Base-by-base conservation (phyloP, 2,113 vertebrate species). In the Zapus hudsonius region DNA sequence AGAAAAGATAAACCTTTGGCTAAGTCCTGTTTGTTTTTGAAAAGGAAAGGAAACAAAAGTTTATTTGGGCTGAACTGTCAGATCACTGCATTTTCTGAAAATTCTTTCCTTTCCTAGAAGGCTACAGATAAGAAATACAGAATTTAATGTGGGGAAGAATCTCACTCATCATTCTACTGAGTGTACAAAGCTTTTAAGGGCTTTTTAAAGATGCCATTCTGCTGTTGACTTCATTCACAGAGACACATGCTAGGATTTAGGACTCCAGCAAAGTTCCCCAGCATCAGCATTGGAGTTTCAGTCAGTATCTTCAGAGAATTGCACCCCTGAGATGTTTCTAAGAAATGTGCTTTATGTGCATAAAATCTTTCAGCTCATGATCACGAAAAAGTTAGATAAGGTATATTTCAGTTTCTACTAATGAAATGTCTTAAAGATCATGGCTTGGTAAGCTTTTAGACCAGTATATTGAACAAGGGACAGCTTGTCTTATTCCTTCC, bases 1-100 rank as follows among this genome's bases (percentile, higher is more conserved):
- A 97, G 97, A 96, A 97, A 95, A 98, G 93, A 98, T 94, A 97
- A 98, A 96, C 78, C 88, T 94, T 89, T 85, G 87, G 59, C 94
- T 89, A 40, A 95, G 27, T 12, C 72, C 5, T 83, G 61, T 96
- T n/a, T 97, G 93, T 92, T 97, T 97, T 31, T 96, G 92, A 95
- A 96, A 87, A 97, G 29, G 40, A 89, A 87, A 96, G 75, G 95
- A 97, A 97, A 96, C 93, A 80, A 86, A 93, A 96, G 15, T 97
- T 96, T 97, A 90, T 96, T 96, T 96, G 85, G 78, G 84, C 38
- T 64, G 40, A 87, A n/a, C 42, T 20, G 23, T 29, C 81, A 0
- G 0, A 29, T 22, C 87, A 89, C 42, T 72, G 47, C 59, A 61
- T 96, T 95, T 97, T 84, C 0, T 0, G 84, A 55, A 72, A 23